Percentiles rank a stretch among this genome's conserved stretches.
phyloP scores from a whole-genome alignment of 2,797 vertebrate genomes.

The Liasis olivaceus region DNA sequence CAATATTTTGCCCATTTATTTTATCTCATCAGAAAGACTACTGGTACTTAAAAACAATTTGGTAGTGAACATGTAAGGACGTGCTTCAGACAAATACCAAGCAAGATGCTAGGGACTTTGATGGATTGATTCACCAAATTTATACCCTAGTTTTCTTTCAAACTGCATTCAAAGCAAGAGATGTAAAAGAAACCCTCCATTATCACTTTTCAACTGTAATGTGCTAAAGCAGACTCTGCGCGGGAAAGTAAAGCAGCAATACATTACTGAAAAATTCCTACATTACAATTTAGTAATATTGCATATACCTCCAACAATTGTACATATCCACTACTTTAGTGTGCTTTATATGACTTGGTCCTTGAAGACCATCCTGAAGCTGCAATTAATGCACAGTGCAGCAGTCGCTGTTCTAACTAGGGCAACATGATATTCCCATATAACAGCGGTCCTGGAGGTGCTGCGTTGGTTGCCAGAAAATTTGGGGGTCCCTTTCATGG shows the following conservation, averaged over 20 bases:
- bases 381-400: neutral
- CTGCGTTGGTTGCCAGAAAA: neutral
- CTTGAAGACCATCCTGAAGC: neutral
- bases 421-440: neutral
- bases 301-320: neutral
- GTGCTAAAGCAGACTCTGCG: neutral
- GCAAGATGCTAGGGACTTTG: neutral
- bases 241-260: neutral
- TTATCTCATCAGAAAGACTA: neutral
- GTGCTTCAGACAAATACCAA: neutral
- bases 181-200: neutral
- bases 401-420: neutral
- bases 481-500: neutral
- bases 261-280: neutral
- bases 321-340: neutral
- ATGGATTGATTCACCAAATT: neutral
- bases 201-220: neutral
- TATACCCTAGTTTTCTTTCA: neutral
- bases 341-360: neutral
- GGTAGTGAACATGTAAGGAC: neutral
- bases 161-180: neutral
- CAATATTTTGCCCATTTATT: slow-evolving; percentile 18
- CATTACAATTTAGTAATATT: neutral
- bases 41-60: neutral
- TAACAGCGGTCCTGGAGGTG: neutral